phyloP scores from a whole-genome alignment of 2,113 vertebrate genomes.

The Macaca nemestrina region DNA sequence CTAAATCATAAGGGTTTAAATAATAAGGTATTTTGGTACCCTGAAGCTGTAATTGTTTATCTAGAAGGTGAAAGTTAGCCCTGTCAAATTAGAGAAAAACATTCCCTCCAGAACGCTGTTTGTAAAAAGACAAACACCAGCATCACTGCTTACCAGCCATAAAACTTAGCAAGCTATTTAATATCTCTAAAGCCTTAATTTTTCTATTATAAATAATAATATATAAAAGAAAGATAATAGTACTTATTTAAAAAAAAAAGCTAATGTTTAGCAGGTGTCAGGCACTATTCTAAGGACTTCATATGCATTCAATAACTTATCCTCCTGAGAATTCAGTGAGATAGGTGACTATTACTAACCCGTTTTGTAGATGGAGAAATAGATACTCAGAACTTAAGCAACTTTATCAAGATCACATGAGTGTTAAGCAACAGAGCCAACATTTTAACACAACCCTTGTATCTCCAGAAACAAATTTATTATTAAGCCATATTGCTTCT shows the following conservation, averaged over 20 bases:
- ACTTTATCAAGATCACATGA: background rate
- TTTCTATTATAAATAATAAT: background rate
- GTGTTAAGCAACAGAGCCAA: background rate
- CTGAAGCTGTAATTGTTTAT: background rate
- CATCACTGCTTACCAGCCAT: background rate
- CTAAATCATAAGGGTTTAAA: conserved; percentile 9
- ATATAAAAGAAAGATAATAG: background rate
- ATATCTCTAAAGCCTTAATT: background rate
- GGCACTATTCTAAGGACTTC: background rate
- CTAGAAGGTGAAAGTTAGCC: background rate
- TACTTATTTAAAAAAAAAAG: background rate
- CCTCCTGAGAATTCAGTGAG: background rate
- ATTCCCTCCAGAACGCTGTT: background rate
- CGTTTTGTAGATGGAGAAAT: background rate
- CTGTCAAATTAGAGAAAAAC: background rate
- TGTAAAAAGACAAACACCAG: conserved; percentile 6
- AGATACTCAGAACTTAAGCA: background rate
- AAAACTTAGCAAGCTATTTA: background rate
- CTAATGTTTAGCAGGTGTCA: background rate
- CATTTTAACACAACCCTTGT: background rate
- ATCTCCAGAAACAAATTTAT: background rate
- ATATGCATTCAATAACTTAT: background rate
- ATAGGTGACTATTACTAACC: background rate
- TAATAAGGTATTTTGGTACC: background rate
- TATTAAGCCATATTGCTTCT: background rate